phyloP scores from a whole-genome alignment of 2,797 vertebrate species.

The Siniperca obscura region DNA sequence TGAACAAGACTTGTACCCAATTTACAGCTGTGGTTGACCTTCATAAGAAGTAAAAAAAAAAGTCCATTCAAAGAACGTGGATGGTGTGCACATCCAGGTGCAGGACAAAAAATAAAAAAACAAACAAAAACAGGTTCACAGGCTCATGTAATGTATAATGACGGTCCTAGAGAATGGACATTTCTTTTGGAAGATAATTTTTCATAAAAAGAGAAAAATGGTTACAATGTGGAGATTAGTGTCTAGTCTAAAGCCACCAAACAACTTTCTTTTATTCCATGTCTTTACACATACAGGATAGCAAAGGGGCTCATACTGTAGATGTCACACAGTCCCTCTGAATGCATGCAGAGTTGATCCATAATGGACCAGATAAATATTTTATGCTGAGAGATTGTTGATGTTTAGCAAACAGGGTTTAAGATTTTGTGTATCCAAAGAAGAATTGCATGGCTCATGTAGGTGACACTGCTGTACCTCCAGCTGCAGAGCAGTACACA shows the following conservation, averaged over 20 bases:
- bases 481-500: conserved; percentile 24
- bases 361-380: conserved; percentile 31
- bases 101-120: neutral
- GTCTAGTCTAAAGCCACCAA: neutral
- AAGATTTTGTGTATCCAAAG: conserved; percentile 26
- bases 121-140: neutral
- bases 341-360: conserved; percentile 20
- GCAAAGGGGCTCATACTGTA: neutral
- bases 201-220: neutral
- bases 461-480: neutral
- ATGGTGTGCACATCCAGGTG: neutral
- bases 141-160: neutral
- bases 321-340: neutral
- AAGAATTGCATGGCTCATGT: conserved; percentile 12
- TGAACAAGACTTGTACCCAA: neutral
- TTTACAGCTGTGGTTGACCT: neutral
- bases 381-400: conserved; percentile 28
- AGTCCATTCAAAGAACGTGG: neutral
- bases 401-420: conserved; percentile 35
- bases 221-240: neutral
- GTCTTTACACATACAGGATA: neutral
- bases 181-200: neutral
- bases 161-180: neutral
- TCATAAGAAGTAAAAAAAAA: neutral
- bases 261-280: neutral